These are phyloP conservation scores for Phaonia tiefii DNA, from an alignment of 2,888 invertebrate genomes.

Conservation along the genomic window DNA sequence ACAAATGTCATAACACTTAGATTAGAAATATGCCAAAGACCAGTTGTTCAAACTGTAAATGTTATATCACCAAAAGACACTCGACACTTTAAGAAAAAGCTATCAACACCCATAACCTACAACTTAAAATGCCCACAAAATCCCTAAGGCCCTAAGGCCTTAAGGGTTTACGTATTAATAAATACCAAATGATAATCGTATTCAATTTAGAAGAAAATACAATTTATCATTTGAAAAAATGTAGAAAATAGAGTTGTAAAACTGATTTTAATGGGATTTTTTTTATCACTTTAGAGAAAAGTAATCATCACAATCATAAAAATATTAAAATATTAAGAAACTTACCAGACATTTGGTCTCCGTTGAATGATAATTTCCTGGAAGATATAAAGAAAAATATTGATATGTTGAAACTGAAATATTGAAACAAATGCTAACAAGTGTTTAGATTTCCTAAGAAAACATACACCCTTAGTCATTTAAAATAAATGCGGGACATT, in stretches of 20 bases:
- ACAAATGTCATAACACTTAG: no score
- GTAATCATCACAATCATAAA: not conserved
- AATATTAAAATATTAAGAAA: constrained; percentile 23
- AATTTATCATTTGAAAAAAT: constrained; percentile 3
- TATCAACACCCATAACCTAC: no score
- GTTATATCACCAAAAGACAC: no score
- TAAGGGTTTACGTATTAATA: no score
- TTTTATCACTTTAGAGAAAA: constrained; percentile 5
- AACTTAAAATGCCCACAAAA: no score
- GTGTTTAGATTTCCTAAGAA: constrained; percentile 67
- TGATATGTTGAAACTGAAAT: constrained; percentile 11
- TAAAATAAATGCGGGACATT: not conserved
- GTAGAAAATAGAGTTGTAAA: not conserved
- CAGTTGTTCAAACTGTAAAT: no score
- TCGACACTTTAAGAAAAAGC: no score
- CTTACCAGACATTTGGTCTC: constrained; percentile 55
- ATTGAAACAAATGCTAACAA: constrained; percentile 69
- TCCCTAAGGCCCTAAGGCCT: no score
- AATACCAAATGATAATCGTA: not conserved
- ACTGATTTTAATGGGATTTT: not conserved
- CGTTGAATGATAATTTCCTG: constrained; percentile 36
- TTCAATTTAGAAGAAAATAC: not conserved
- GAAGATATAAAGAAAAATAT: constrained; percentile 35
- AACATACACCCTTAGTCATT: constrained; percentile 40
- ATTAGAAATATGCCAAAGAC: no score